These are phyloP conservation scores for Acanthornis magna DNA, from an alignment of 2,797 vertebrate species.

Conservation along the genomic window DNA sequence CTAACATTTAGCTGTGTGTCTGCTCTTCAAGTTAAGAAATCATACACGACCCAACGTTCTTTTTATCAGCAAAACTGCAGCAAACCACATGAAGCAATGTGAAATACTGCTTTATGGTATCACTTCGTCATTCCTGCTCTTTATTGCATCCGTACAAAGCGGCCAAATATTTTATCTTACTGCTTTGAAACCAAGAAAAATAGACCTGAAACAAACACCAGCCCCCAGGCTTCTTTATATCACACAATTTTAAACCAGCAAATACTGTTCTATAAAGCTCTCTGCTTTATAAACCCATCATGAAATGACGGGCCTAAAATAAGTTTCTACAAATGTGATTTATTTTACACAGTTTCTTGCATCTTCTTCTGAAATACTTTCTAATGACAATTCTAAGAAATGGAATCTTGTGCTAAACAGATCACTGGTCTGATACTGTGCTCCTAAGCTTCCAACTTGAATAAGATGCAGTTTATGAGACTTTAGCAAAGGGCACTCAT, in stretches of 20 bases:
- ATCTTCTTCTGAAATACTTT: not conserved
- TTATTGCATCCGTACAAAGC: not conserved
- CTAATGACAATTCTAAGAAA: not conserved
- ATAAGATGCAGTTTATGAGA: not conserved
- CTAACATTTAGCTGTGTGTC: not conserved
- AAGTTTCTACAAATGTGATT: not conserved
- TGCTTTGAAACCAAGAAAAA: slow-evolving; percentile 26
- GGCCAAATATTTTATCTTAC: not conserved
- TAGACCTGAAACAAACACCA: not conserved
- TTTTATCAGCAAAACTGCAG: slow-evolving; percentile 12
- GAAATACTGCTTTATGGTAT: not conserved
- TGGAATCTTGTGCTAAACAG: not conserved
- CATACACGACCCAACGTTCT: not conserved
- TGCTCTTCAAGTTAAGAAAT: not conserved
- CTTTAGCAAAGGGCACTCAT: not conserved
- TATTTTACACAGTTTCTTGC: not conserved
- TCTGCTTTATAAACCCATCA: not conserved
- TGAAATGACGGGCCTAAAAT: not conserved
- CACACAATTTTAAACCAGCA: not conserved
- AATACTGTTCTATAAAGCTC: not conserved
- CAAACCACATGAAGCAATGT: not conserved
- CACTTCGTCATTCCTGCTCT: not conserved
- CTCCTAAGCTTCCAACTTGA: not conserved
- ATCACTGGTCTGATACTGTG: not conserved
- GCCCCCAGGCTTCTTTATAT: not conserved